These are phyloP conservation scores for Promerops cafer DNA, from an alignment of 2,113 vertebrate genomes.

Conservation along the genomic window DNA sequence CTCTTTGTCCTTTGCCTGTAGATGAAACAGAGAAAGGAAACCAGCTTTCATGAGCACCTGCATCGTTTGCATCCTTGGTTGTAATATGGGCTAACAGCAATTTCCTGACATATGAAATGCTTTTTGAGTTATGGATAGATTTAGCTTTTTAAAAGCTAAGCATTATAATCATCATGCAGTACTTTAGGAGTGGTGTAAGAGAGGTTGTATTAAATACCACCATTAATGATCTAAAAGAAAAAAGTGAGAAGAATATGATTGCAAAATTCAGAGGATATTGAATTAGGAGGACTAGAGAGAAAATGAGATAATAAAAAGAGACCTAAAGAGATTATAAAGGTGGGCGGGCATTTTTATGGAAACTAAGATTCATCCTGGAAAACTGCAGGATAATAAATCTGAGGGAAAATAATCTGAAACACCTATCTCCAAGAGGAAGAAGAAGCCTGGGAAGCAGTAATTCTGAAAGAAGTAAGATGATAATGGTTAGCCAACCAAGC, in stretches of 20 bases:
- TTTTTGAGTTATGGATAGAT: slow-evolving; percentile 6
- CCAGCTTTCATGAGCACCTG: neutral
- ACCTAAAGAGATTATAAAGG: slow-evolving; percentile 51
- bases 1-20: neutral
- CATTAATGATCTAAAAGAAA: slow-evolving; percentile 50
- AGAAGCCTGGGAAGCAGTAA: slow-evolving; percentile 14
- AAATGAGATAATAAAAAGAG: slow-evolving; percentile 61
- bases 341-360: slow-evolving; percentile 27
- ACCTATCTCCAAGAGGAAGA: slow-evolving; percentile 22
- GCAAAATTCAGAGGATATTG: slow-evolving; percentile 58
- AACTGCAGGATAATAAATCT: slow-evolving; percentile 56
- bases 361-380: neutral
- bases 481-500: slow-evolving; percentile 24
- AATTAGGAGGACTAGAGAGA: slow-evolving; percentile 45
- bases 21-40: neutral
- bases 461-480: slow-evolving; percentile 16
- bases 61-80: neutral
- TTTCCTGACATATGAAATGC: neutral
- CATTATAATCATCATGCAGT: slow-evolving; percentile 2
- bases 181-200: neutral
- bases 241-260: slow-evolving; percentile 27
- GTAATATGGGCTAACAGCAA: neutral
- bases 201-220: slow-evolving; percentile 25
- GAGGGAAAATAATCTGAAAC: slow-evolving; percentile 48
- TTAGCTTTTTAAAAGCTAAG: slow-evolving; percentile 24